Base-by-base conservation (phyloP, 2,113 vertebrate genomes). In the Aldabrachelys gigantea region DNA sequence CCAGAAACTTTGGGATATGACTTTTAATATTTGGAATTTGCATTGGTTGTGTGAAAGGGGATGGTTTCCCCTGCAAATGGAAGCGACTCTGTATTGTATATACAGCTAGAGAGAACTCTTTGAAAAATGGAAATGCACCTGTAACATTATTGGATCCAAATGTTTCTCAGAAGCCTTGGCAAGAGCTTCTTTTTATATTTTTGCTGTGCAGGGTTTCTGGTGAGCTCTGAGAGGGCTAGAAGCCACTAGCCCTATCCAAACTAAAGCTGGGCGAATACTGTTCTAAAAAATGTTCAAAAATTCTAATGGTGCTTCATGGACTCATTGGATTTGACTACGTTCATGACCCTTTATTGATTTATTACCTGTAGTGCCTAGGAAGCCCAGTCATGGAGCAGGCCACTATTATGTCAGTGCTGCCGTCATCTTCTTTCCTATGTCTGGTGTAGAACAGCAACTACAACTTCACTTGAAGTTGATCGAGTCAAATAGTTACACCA, bases 241-340 rank as follows among this genome's bases (percentile, higher is more conserved):
- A 4, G 84, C 91, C 89, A 84, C 62, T 85, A 47, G 78, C 1
- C 2, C 0, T 0, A 76, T 94, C 82, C 84, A 95, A 97, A 91
- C 50, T 69, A 62, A 52, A 89, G 56, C 78, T 84, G 78, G 38
- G 24, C 86, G 72, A 88, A 82, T 65, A 76, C 44, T 4, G 4
- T 72, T 62, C 44, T 88, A 19, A 89, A 95, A 96, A 29, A 94
- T 95, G 84, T 72, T 93, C 62, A 84, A 75, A 87, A 95, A 93
- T 94, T 88, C 38, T 11, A 76, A 76, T 24, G 21, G 41, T 25
- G 41, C 11, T 41, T 24, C 6, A 5, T 76, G 72, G 72, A 25
- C n/a, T 76, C 22, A 13, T 44, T 76, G 72, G 22, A 10, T 76
- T 25, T 76, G n/a, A 44, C 38, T 25, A 3, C 25, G 10, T 44